Percentiles rank a stretch among this genome's conserved stretches.
Conservation (phyloP, 2,113 vertebrate genomes). For the Grallaria varia region DNA sequence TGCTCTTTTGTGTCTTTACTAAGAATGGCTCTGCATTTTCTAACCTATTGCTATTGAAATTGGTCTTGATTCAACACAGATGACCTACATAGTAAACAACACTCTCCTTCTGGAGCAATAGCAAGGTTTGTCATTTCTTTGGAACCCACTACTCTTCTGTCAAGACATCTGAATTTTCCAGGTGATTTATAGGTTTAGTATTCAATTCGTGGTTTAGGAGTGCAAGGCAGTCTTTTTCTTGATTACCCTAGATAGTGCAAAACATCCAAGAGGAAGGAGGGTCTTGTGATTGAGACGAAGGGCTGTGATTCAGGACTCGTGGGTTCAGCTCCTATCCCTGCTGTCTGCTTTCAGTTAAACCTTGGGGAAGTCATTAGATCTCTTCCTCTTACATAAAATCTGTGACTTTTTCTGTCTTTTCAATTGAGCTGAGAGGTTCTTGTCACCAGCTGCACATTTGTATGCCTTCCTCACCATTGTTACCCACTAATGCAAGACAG, state of each 20-base stretch:
- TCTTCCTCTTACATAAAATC: slow-evolving; percentile 4
- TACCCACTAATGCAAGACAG: background rate
- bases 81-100: background rate
- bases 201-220: background rate
- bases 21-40: background rate
- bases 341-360: slow-evolving; percentile 13
- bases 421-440: background rate
- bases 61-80: background rate
- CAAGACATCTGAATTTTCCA: background rate
- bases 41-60: background rate
- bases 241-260: background rate
- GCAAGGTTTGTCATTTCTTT: background rate
- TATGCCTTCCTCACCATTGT: background rate
- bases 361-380: background rate
- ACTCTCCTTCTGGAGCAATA: background rate
- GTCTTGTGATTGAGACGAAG: background rate
- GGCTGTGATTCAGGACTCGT: background rate
- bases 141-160: background rate
- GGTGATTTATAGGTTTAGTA: background rate
- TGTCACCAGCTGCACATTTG: background rate
- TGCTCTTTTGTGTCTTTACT: background rate
- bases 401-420: background rate
- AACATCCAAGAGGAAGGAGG: slow-evolving; percentile 9
- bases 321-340: background rate
- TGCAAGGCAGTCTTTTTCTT: background rate